A percentile compares a stretch with the other conserved stretches of the same genome.
Evolutionary conservation across 2,113 vertebrate species (phyloP).

Genomic region (Ahaetulla prasina): DNA sequence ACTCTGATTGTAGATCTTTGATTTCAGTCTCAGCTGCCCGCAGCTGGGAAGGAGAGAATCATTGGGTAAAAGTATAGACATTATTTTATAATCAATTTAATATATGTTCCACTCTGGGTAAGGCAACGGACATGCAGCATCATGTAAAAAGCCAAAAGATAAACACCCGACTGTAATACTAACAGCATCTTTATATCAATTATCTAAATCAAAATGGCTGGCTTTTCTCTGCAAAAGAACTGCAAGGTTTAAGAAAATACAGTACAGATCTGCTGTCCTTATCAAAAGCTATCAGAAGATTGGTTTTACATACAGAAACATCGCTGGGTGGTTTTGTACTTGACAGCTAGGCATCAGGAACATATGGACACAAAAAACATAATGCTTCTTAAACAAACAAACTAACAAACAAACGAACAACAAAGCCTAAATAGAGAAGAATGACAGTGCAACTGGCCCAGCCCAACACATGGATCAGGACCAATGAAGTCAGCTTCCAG

Average conservation of each 20-base stretch:
- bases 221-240: background rate
- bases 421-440: background rate
- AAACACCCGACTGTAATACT: background rate
- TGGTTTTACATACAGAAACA: background rate
- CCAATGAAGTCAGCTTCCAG: background rate
- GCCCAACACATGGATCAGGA: background rate
- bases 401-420: background rate
- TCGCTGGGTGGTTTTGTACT: background rate
- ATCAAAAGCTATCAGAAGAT: background rate
- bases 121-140: background rate
- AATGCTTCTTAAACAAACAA: background rate
- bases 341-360: background rate
- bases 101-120: background rate
- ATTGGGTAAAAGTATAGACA: background rate
- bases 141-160: background rate
- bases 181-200: background rate
- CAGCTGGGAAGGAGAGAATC: slow-evolving; percentile 63
- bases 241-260: background rate
- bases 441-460: no score
- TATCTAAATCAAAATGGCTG: background rate
- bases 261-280: background rate
- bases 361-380: background rate
- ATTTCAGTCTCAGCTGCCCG: slow-evolving; percentile 81
- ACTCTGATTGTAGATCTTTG: slow-evolving; percentile 82
- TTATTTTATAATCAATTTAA: background rate